Conservation (phyloP, 2,113 vertebrate genomes). For the Corythornis vintsioides region DNA sequence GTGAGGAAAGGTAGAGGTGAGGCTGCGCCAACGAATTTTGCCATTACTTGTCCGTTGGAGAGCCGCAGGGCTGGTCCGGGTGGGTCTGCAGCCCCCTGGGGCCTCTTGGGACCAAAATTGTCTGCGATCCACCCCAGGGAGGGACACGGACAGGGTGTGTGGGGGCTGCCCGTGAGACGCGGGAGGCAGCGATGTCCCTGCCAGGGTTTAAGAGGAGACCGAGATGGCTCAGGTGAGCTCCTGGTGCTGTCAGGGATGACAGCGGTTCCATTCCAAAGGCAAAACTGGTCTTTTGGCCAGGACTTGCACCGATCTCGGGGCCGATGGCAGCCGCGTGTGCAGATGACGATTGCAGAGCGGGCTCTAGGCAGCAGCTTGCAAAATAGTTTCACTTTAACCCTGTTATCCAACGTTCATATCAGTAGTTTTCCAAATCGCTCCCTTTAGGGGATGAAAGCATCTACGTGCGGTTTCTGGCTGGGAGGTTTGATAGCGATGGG, state of each 20-base stretch:
- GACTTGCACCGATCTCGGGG: neutral
- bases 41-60: neutral
- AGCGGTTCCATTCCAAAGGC: neutral
- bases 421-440: neutral
- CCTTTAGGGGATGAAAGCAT: neutral
- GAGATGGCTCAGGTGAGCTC: neutral
- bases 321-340: neutral
- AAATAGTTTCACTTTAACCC: conserved; percentile 54
- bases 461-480: neutral
- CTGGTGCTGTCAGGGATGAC: neutral
- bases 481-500: neutral
- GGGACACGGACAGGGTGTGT: neutral
- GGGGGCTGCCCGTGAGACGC: neutral
- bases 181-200: neutral
- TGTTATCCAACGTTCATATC: neutral
- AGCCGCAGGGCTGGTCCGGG: neutral
- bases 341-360: neutral
- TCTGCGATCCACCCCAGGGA: accelerated
- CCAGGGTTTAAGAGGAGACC: accelerated
- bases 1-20: neutral
- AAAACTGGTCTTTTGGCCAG: neutral
- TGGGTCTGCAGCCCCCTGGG: neutral
- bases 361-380: neutral
- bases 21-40: neutral
- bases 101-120: neutral